phyloP scores from a whole-genome alignment of 2,113 vertebrate genomes.

The Chauna torquata region DNA sequence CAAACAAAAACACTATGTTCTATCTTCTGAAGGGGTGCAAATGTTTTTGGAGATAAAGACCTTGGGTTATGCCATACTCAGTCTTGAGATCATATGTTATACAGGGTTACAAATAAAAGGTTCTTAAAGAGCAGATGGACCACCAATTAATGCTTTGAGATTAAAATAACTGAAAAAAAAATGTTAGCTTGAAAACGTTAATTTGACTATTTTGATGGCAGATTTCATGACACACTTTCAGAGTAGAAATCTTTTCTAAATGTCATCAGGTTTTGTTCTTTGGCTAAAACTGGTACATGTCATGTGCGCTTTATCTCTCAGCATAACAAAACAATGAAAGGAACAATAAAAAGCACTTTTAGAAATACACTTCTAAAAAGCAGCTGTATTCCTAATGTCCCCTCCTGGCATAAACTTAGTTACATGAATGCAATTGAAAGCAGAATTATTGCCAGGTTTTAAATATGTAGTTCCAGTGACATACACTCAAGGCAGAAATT shows the following conservation, averaged over 20 bases:
- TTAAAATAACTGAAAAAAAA: background rate
- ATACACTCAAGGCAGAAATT: background rate
- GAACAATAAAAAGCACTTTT: background rate
- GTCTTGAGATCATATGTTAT: background rate
- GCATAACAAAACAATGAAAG: background rate
- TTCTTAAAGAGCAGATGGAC: background rate
- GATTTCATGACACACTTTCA: background rate
- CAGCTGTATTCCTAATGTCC: background rate
- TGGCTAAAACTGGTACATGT: background rate
- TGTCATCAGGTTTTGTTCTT: background rate
- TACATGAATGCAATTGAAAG: background rate
- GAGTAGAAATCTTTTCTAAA: background rate
- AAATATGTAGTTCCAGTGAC: background rate
- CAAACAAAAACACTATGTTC: background rate
- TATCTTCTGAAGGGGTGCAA: background rate
- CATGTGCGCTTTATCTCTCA: background rate
- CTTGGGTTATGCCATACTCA: background rate
- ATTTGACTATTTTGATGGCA: background rate
- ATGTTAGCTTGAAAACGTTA: background rate
- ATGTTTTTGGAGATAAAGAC: background rate
- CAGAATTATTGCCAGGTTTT: background rate
- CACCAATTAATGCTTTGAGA: background rate
- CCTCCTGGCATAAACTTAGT: background rate
- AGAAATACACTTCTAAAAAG: background rate
- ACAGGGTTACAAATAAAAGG: background rate